Conservation (phyloP, 2,888 invertebrate genomes). For the Torymus texanus region DNA sequence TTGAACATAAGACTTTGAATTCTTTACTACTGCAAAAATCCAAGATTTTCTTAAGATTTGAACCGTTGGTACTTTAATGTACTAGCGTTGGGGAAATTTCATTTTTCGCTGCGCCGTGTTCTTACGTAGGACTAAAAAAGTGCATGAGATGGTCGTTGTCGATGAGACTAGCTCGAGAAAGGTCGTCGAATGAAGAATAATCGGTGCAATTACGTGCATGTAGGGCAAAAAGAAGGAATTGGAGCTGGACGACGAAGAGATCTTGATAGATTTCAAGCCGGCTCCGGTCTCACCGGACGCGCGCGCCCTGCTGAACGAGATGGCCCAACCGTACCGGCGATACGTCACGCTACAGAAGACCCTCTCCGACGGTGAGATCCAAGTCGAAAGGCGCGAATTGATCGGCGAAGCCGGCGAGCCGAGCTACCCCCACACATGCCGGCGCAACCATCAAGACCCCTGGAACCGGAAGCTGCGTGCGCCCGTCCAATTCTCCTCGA, state of each 20-base stretch:
- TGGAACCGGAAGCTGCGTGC: constrained; percentile 69
- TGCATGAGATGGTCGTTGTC: no score
- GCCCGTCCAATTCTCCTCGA: constrained; percentile 73
- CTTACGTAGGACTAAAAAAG: no score
- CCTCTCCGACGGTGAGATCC: constrained; percentile 87
- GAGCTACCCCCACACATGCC: constrained; percentile 73
- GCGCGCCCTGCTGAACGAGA: constrained; percentile 73
- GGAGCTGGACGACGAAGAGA: constrained; percentile 85
- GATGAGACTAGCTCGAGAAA: no score
- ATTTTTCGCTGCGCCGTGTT: no score
- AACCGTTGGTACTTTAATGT: no score
- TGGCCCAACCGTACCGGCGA: constrained; percentile 74
- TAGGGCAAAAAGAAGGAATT: constrained; percentile 67
- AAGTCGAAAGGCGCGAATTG: constrained; percentile 75
- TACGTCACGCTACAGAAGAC: constrained; percentile 82
- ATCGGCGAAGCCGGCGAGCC: constrained; percentile 74
- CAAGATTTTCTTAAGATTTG: no score
- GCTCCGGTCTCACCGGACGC: constrained; percentile 81
- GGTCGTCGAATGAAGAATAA: constrained; percentile 16
- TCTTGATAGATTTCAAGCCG: constrained; percentile 92
- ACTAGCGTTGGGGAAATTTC: no score
- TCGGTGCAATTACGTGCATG: neutral
- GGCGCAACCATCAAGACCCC: constrained; percentile 71
- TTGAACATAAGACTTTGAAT: no score
- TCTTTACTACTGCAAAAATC: no score